These are phyloP conservation scores for Netelia melanura DNA, from an alignment of 2,888 invertebrate genomes.

Conservation along the genomic window DNA sequence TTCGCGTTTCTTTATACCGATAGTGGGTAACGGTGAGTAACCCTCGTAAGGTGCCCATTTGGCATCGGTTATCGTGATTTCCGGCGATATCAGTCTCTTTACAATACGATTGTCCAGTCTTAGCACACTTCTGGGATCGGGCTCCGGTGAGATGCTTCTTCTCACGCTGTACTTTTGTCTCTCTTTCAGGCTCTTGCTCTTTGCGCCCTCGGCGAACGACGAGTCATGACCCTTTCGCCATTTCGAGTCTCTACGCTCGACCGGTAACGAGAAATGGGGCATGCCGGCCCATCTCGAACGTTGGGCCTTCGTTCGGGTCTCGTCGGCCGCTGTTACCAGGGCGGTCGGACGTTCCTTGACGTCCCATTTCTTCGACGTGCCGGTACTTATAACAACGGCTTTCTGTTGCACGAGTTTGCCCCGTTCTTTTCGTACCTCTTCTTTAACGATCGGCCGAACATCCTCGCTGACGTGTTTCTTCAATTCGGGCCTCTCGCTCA, in stretches of 20 bases:
- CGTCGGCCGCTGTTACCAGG: conserved; percentile 74
- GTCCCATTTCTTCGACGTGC: conserved; percentile 75
- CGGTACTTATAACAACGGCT: conserved; percentile 68
- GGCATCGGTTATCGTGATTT: conserved; percentile 78
- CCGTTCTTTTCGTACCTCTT: conserved; percentile 68
- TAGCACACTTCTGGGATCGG: conserved; percentile 78
- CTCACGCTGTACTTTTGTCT: conserved; percentile 82
- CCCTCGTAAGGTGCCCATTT: conserved; percentile 83
- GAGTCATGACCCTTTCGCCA: conserved; percentile 77
- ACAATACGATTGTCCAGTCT: conserved; percentile 79
- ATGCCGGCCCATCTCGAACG: conserved; percentile 81
- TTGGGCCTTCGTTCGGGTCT: conserved; percentile 72
- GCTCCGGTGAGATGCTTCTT: conserved; percentile 83
- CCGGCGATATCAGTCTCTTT: conserved; percentile 81
- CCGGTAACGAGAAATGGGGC: conserved; percentile 82
- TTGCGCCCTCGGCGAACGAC: conserved; percentile 72
- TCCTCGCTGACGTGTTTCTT: conserved; percentile 79
- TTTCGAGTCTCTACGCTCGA: conserved; percentile 78
- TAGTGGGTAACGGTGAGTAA: conserved; percentile 80
- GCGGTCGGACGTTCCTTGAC: conserved; percentile 72
- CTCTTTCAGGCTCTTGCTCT: conserved; percentile 82
- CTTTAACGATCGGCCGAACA: conserved; percentile 59
- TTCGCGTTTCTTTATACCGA: conserved; percentile 81
- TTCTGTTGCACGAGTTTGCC: conserved; percentile 70
- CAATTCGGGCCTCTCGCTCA: conserved; percentile 75